Evolutionary conservation across 2,113 vertebrate species (phyloP), one percentile per base, ranked within the genome.

Genomic region (Suricata suricatta): DNA sequence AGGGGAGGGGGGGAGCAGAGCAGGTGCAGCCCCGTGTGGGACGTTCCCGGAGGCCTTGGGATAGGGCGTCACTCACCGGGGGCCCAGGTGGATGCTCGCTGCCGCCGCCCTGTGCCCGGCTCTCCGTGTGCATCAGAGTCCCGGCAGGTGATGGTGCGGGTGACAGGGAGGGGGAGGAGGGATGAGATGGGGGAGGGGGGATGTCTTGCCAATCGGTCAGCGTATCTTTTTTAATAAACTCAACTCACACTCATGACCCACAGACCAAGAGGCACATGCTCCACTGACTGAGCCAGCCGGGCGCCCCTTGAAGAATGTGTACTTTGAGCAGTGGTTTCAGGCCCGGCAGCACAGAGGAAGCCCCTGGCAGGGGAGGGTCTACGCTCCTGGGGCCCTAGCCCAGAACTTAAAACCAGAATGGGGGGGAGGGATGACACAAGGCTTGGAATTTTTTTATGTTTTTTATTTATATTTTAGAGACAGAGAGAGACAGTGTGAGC

Each of bases 201-300:
- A 2, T 19, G 4, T 38, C 12, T 16, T 0, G 3, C 21, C 0
- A 4, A 23, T 0, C 2, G 23, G 63, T 35, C 74, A 5, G 16
- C 10, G 38, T 35, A 17, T 35, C 57, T 44, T 33, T 41, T 60
- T 60, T 60, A 31, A 33, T 31, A 31, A 66, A 66, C 29, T 66
- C 29, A 7, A 29, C 13, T 6, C 57, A 1, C 11, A 41, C n/a
- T 72, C 35, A 25, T 12, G 35, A 38, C 71, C 71, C 35, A 25
- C 21, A 72, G 11, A 72, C 38, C 35, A 12, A 72, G 35, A 72
- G 35, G 25, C 21, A 41, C 35, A 41, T 41, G 35, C 71, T 72
- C 71, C 23, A 38, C 21, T 38, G 29, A 66, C 5, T 14, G 64
- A 66, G 64, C 64, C 71, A 25, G 71, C 21, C 35, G 23, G 71